Conservation (phyloP, 2,113 vertebrate species). For the Indri indri region DNA sequence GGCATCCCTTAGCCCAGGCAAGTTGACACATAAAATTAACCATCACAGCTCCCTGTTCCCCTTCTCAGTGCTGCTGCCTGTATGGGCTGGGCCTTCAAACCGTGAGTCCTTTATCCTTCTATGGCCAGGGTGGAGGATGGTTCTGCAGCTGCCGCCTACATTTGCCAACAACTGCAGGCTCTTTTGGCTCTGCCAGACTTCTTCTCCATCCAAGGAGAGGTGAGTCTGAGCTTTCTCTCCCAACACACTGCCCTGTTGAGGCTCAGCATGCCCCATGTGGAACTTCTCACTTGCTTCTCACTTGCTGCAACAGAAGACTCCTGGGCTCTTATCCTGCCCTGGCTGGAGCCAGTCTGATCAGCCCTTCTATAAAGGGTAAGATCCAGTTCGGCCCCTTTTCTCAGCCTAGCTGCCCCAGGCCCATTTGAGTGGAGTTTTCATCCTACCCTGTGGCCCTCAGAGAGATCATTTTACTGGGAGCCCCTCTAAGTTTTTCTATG, state of each 20-base stretch:
- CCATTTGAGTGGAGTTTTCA: not conserved
- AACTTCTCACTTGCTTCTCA: not conserved
- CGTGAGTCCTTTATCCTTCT: not conserved
- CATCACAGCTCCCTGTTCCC: not conserved
- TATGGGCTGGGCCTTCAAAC: not conserved
- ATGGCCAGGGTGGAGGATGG: not conserved
- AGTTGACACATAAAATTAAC: not conserved
- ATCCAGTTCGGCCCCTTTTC: not conserved
- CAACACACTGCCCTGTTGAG: not conserved
- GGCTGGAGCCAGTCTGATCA: not conserved
- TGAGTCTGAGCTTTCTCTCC: not conserved
- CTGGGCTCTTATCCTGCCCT: not conserved
- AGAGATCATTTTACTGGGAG: not conserved
- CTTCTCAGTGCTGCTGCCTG: too few species aligned
- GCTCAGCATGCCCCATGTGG: too few species aligned
- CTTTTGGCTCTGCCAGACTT: not conserved
- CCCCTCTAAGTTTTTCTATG: not conserved
- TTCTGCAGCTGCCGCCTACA: not conserved
- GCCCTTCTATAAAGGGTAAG: not conserved
- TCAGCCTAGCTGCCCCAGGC: not conserved
- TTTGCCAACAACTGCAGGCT: not conserved
- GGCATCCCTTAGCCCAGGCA: not conserved
- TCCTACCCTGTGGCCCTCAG: not conserved
- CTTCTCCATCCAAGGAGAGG: not conserved
- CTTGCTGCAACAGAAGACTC: not conserved